Conservation (phyloP, 2,888 invertebrate genomes). For the Rhodophaea formosa region DNA sequence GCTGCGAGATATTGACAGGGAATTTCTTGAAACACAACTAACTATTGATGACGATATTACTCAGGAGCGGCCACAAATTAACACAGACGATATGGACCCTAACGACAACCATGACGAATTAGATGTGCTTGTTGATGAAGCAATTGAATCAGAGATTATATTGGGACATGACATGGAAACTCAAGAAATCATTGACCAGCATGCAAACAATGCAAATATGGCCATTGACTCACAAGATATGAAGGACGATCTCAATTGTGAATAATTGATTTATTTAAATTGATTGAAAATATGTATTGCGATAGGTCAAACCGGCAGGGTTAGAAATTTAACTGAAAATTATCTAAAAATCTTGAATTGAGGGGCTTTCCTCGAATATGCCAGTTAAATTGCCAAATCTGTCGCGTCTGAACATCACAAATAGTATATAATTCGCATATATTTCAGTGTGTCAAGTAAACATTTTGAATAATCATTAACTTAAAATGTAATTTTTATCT, state of each 20-base stretch:
- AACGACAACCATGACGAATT: background rate
- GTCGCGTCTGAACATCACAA: too few species aligned
- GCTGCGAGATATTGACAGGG: constrained; percentile 14
- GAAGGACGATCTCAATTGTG: constrained; percentile 12
- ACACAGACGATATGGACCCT: background rate
- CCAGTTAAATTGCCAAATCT: too few species aligned
- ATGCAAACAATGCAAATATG: background rate
- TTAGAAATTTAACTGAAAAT: too few species aligned
- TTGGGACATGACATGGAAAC: constrained; percentile 8
- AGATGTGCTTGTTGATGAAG: constrained; percentile 11
- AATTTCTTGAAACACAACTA: background rate
- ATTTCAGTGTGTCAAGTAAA: too few species aligned
- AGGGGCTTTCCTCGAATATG: too few species aligned
- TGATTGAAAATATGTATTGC: too few species aligned
- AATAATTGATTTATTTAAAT: too few species aligned
- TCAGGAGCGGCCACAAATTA: background rate
- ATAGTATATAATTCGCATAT: too few species aligned
- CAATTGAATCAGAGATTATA: constrained; percentile 9
- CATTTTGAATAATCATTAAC: too few species aligned
- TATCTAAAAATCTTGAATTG: too few species aligned
- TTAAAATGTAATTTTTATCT: too few species aligned
- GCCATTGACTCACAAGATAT: constrained; percentile 6
- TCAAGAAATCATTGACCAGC: constrained; percentile 12
- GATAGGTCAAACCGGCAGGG: too few species aligned
- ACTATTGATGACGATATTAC: constrained; percentile 15